Evolutionary conservation across 2,888 invertebrate species (phyloP).

Genomic region (Netelia melanura): DNA sequence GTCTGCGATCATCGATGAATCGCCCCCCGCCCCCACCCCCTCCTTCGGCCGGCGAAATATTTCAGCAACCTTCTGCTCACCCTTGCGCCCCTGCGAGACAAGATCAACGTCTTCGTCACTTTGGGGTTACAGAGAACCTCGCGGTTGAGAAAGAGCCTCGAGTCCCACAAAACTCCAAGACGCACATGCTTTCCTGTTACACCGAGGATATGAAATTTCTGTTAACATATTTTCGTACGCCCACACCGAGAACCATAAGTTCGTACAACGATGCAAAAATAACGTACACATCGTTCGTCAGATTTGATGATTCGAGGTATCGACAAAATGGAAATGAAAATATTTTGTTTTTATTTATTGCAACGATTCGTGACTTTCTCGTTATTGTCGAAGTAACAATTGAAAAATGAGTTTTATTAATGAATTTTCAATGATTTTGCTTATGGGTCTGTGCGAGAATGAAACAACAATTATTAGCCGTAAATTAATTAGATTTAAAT

Average conservation of each 20-base stretch:
- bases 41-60: neutral
- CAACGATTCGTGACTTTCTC: neutral
- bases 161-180: slow-evolving; percentile 62
- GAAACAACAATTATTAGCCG: neutral
- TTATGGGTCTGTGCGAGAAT: neutral
- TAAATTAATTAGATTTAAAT: neutral
- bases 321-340: neutral
- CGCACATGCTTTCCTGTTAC: slow-evolving; percentile 75
- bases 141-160: neutral
- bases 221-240: slow-evolving; percentile 76
- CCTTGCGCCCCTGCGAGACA: neutral
- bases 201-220: slow-evolving; percentile 80
- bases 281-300: neutral
- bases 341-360: neutral
- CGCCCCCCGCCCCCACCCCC: neutral
- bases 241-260: slow-evolving; percentile 42
- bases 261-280: neutral
- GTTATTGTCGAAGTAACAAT: neutral
- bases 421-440: neutral
- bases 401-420: neutral
- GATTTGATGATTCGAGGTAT: neutral
- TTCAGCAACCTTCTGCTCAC: neutral
- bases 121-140: neutral
- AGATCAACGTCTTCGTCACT: neutral
- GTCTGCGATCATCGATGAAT: slow-evolving; percentile 47